Percentiles rank a stretch among this genome's conserved stretches.
These are phyloP conservation scores for Sinopyrophorus schimmeli DNA, from an alignment of 2,888 invertebrate species.

Conservation along the genomic window DNA sequence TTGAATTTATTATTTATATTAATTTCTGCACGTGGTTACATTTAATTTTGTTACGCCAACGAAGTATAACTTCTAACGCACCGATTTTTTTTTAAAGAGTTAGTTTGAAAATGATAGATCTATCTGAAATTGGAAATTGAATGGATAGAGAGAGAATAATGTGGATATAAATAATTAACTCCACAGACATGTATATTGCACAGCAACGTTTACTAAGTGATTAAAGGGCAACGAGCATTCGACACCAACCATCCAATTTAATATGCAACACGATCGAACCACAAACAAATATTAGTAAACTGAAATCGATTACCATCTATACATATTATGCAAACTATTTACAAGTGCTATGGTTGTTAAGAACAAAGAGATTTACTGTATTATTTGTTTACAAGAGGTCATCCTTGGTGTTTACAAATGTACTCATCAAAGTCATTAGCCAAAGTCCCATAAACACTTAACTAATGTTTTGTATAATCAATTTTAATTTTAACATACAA, in stretches of 20 bases:
- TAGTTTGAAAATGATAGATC: no score
- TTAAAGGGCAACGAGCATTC: constrained; percentile 36
- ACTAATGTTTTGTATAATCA: no score
- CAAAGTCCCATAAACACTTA: no score
- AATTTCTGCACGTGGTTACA: no score
- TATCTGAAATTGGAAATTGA: constrained; percentile 8
- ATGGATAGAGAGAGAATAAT: constrained; percentile 11
- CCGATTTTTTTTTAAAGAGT: no score
- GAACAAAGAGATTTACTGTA: no score
- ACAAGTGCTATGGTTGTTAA: constrained; percentile 17
- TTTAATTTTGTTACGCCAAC: no score
- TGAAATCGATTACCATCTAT: constrained; percentile 29
- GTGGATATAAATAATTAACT: constrained; percentile 25
- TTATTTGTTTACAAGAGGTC: constrained; percentile 6
- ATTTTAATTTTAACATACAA: no score
- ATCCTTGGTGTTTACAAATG: no score
- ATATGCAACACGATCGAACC: constrained; percentile 35
- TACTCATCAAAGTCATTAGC: no score
- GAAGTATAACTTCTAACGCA: no score
- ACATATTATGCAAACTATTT: constrained; percentile 24
- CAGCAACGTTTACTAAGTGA: constrained; percentile 33
- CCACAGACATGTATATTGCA: constrained; percentile 29
- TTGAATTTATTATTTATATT: no score
- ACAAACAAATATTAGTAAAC: constrained; percentile 32
- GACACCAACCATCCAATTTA: constrained; percentile 37